Evolutionary conservation across 2,113 vertebrate genomes (phyloP), one percentile per base, ranked within the genome.

Genomic region (Panthera uncia): DNA sequence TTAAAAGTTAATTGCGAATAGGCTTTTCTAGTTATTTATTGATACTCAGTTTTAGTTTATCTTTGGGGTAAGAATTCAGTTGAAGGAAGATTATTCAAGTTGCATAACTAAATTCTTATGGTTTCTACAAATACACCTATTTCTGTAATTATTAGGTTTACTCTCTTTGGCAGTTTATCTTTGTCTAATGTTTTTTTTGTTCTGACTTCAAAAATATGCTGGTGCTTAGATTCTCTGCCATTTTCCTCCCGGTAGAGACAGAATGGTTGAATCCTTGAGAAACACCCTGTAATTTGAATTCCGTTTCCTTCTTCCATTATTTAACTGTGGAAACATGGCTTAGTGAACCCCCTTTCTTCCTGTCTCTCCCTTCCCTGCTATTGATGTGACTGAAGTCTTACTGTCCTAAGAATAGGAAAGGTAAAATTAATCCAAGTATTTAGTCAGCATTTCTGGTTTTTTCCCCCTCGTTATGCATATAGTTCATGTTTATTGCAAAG

Each of bases 21-120:
- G 74, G 14, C n/a, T 96, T 94, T 96, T 94, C 45, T 96, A 63
- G 94, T 97, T 96, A 97, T 63, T 98, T 89, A 96, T 80, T 97
- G 89, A 95, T 95, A 87, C 19, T 89, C 94, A 41, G 71, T 90
- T 89, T n/a, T 84, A 19, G 48, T 95, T 96, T 95, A 80, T 87
- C 16, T 91, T 97, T 79, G 19, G 25, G 29, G 55, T 69, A 96
- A 91, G 68, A 95, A 57, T 73, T 83, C 48, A 90, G 23, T 83
- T 97, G 48, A 55, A 78, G 78, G 92, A 93, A 48, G 29, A 55
- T 69, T 76, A 71, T 29, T 48, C 15, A 18, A 15, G 38, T 95
- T 94, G 50, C 33, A 29, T 87, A 80, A 88, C 41, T 68, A 82
- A 15, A 50, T 91, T 97, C 66, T 87, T 50, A 14, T 0, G 71